Conservation (phyloP, 2,797 vertebrate genomes). For the Erithacus rubecula region DNA sequence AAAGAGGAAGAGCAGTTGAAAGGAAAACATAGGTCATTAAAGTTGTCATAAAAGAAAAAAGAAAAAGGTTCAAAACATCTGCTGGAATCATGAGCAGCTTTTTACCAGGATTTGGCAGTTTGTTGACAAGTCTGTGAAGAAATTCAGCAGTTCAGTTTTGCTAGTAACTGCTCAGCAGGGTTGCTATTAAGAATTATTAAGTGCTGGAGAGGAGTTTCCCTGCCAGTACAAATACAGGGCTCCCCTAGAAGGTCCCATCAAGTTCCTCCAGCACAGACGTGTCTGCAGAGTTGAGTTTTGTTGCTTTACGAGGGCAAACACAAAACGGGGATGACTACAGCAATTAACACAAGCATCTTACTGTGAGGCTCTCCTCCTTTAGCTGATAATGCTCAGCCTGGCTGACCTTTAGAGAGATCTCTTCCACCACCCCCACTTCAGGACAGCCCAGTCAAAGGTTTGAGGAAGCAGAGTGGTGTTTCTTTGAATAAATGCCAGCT, state of each 20-base stretch:
- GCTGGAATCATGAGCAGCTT: neutral
- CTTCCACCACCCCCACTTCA: neutral
- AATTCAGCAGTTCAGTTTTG: neutral
- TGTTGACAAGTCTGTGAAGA: neutral
- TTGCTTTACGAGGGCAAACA: neutral
- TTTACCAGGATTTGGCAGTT: neutral
- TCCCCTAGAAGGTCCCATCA: neutral
- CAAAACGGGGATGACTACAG: neutral
- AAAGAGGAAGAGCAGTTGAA: slow-evolving; percentile 25
- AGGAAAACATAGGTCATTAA: neutral
- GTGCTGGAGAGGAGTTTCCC: neutral
- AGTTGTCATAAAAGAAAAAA: neutral
- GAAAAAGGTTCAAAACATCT: neutral
- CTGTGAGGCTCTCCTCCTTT: neutral
- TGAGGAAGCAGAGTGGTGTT: neutral
- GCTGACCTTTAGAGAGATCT: neutral
- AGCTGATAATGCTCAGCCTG: neutral
- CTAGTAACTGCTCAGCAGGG: neutral
- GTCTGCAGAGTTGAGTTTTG: neutral
- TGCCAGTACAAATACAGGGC: neutral
- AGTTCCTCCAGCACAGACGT: neutral
- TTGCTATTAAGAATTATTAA: neutral
- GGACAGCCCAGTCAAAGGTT: neutral
- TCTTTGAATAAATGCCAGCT: neutral
- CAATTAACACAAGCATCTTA: neutral